phyloP scores from a whole-genome alignment of 2,113 vertebrate species.

The Tetrao urogallus region DNA sequence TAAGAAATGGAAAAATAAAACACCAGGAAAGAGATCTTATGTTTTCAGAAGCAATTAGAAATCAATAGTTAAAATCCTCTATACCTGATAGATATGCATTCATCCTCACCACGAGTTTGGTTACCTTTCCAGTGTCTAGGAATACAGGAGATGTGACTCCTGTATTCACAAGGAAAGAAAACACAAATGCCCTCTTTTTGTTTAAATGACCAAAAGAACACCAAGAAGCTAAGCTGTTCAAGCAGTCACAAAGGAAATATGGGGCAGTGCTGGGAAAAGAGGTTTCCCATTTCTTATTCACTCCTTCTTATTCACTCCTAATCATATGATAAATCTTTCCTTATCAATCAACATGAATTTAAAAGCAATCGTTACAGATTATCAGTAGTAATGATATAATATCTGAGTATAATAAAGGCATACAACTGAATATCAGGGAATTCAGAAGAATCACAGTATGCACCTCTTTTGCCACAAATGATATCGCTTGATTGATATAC shows the following conservation, averaged over 20 bases:
- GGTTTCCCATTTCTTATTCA: not conserved
- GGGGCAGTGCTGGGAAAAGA: not conserved
- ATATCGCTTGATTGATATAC: not conserved
- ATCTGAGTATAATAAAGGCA: not conserved
- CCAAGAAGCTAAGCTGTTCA: not conserved
- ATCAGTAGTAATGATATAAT: not conserved
- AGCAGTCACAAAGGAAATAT: not conserved
- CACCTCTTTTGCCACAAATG: not conserved
- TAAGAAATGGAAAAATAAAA: not conserved
- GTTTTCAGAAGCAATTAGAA: not conserved
- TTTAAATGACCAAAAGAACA: not conserved
- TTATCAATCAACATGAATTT: conserved; percentile 21
- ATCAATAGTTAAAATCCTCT: not conserved
- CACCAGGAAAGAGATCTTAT: not conserved
- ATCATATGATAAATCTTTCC: not conserved
- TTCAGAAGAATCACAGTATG: not conserved
- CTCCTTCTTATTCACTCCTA: not conserved
- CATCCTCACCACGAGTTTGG: not conserved
- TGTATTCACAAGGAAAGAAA: not conserved
- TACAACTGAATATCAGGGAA: not conserved
- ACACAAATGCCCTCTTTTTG: not conserved
- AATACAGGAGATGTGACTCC: not conserved
- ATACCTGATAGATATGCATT: not conserved
- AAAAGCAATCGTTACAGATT: conserved; percentile 2
- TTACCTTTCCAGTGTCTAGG: not conserved